Conservation (phyloP, 2,888 invertebrate genomes). For the Apamea epomidion region DNA sequence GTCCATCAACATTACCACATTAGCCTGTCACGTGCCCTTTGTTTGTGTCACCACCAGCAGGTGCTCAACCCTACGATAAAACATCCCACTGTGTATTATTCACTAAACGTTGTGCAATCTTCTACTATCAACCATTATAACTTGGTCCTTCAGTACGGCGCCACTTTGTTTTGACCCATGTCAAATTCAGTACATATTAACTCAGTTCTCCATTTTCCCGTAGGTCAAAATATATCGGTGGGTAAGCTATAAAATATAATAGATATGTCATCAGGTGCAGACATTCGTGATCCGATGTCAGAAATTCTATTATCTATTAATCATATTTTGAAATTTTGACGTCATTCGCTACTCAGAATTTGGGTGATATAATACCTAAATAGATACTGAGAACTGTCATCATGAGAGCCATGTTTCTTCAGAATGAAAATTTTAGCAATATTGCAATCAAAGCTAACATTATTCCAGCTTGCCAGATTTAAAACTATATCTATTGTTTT, state of each 20-base stretch:
- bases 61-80: constrained; percentile 40
- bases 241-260: constrained; percentile 36
- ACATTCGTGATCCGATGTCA: constrained; percentile 33
- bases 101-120: constrained; percentile 47
- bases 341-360: constrained; percentile 28
- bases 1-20: constrained; percentile 33
- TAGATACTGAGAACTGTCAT: background rate
- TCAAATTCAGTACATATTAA: background rate
- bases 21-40: constrained; percentile 28
- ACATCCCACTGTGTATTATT: constrained; percentile 30
- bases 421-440: background rate
- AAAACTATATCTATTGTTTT: background rate
- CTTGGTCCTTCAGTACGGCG: background rate
- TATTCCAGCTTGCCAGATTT: background rate
- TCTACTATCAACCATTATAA: background rate
- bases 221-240: background rate
- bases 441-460: background rate
- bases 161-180: background rate
- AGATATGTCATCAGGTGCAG: constrained; percentile 46
- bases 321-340: constrained; percentile 38
- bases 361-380: constrained; percentile 4
- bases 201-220: background rate
- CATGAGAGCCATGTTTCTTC: background rate
- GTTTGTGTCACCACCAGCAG: constrained; percentile 28
- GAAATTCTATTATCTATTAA: constrained; percentile 45